Evolutionary conservation across 2,888 invertebrate genomes (phyloP).

Genomic region (Drosophila anomalipes): DNA sequence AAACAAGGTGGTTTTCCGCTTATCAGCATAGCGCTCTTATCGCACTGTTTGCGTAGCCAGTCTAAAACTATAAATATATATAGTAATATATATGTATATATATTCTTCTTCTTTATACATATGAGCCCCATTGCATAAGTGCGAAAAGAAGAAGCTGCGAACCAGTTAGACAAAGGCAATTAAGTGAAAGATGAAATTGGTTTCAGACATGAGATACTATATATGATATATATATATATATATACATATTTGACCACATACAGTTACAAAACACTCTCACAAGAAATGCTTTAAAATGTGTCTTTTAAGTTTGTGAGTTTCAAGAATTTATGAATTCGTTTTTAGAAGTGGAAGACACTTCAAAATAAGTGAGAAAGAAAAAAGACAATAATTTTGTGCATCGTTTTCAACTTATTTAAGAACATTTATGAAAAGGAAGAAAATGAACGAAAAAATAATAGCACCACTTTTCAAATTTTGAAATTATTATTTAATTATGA

Average conservation of each 20-base stretch:
- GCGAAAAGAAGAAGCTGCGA: conserved; percentile 55
- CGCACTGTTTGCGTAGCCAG: conserved; percentile 60
- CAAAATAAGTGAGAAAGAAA: too few relatives aligned
- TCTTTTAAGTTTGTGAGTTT: too few relatives aligned
- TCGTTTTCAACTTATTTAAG: too few relatives aligned
- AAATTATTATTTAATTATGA: too few relatives aligned
- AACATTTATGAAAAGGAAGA: too few relatives aligned
- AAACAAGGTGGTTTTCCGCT: conserved; percentile 21
- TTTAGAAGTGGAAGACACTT: too few relatives aligned
- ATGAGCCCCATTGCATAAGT: conserved; percentile 54
- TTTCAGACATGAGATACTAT: not conserved
- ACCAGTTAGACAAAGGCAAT: conserved; percentile 14
- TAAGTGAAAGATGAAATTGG: conserved; percentile 1
- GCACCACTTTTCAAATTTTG: too few relatives aligned
- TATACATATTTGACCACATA: not conserved
- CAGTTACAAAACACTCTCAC: too few relatives aligned
- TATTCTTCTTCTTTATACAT: conserved; percentile 13
- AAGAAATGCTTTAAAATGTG: too few relatives aligned
- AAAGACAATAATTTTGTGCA: too few relatives aligned
- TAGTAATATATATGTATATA: conserved; percentile 11
- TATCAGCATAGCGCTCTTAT: conserved; percentile 66
- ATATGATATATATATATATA: too few relatives aligned
- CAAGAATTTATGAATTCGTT: not conserved
- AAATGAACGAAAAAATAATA: too few relatives aligned
- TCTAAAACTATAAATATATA: conserved; percentile 16